A percentile compares a stretch with the other conserved stretches of the same genome.
Evolutionary conservation across 2,888 invertebrate genomes (phyloP).

Genomic region (Mythimna impura): DNA sequence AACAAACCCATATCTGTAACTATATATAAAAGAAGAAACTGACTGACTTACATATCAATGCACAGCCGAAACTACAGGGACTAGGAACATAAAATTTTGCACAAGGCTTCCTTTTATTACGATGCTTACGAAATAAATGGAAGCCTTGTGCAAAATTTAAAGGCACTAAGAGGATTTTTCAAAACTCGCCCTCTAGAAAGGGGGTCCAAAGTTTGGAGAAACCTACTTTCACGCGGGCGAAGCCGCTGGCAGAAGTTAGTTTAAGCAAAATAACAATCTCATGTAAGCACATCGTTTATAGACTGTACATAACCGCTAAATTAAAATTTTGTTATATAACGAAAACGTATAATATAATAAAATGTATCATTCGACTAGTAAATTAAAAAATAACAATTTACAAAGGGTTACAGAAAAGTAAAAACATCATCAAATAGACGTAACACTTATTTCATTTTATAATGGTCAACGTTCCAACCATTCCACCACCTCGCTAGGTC

Average conservation of each 20-base stretch:
- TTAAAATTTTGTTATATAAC: background rate
- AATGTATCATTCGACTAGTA: background rate
- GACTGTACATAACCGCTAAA: background rate
- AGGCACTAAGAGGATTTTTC: too few relatives aligned
- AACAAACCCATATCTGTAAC: too few relatives aligned
- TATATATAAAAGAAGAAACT: too few relatives aligned
- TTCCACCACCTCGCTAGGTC: conserved; percentile 45
- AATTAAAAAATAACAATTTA: background rate
- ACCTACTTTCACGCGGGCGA: too few relatives aligned
- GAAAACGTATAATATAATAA: background rate
- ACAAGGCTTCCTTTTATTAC: too few relatives aligned
- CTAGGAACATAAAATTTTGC: too few relatives aligned
- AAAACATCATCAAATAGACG: background rate
- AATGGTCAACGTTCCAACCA: conserved; percentile 7
- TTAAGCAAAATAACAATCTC: background rate
- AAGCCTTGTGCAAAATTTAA: too few relatives aligned
- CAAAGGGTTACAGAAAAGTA: background rate
- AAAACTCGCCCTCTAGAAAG: too few relatives aligned
- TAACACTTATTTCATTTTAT: background rate
- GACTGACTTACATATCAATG: too few relatives aligned
- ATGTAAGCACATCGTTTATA: background rate
- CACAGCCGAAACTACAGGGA: too few relatives aligned
- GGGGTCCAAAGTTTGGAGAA: too few relatives aligned
- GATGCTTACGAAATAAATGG: too few relatives aligned
- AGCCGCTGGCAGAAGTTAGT: background rate